Evolutionary conservation across 2,113 vertebrate species (phyloP), one percentile per base, ranked within the genome.

Genomic region (Colistium nudipinnis): DNA sequence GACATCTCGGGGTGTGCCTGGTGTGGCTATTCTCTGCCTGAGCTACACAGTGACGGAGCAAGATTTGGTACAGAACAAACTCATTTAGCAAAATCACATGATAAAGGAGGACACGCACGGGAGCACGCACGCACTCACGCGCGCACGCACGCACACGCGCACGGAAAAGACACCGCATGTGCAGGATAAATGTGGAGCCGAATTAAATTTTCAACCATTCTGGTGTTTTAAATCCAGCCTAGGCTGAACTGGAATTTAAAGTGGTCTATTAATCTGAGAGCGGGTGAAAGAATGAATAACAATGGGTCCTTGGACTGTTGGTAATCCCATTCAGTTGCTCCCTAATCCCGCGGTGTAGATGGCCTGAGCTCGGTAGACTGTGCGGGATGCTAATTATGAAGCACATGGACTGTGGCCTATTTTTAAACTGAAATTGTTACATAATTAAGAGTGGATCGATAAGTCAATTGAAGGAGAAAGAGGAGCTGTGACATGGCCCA

Each of bases 401-500:
- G 36, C 11, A 2, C 22, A 87, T 62, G 24, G 69, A 68, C 81
- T 41, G 51, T 1, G 30, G 17, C 28, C 76, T 87, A 77, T 88
- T 84, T 85, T 82, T 78, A 81, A 68, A 76, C 60, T 39, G 38
- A 79, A 87, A 86, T 78, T 80, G 75, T 90, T 85, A 87, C 73
- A 82, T 91, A 80, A 87, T 91, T 81, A 91, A 84, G 74, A 86
- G 65, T 1, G n/a, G 80, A 83, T 87, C 80, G 31, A 89, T 90
- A 76, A 79, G 66, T 88, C 62, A 63, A 84, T 72, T 76, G 75
- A 83, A 87, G 77, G 74, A 85, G 72, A 87, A 70, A 67, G 39
- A 43, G 39, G 48, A 78, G 30, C 30, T 38, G 64, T 14, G 52
- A 70, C 73, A 78, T 36, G 19, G 53, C 31, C 35, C 17, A 49